Evolutionary conservation across 2,797 vertebrate genomes (phyloP).

Genomic region (Anolis apletophallus): DNA sequence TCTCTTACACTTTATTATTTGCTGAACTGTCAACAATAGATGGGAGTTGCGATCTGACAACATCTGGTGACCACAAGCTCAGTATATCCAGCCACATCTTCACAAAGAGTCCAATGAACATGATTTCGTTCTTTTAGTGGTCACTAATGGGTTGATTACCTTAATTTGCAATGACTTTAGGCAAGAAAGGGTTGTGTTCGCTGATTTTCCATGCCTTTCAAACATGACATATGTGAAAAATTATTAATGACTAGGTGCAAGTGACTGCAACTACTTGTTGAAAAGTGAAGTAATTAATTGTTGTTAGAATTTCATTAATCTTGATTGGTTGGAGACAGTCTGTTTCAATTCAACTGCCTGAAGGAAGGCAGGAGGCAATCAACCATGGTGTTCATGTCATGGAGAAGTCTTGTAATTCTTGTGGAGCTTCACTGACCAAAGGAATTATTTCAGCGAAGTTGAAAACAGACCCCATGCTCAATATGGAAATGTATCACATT

Average conservation of each 20-base stretch:
- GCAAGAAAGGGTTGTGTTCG: background rate
- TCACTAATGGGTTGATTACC: background rate
- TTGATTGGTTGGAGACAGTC: constrained; percentile 50
- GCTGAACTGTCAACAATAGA: background rate
- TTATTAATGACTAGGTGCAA: background rate
- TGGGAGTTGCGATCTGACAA: background rate
- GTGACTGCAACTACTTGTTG: background rate
- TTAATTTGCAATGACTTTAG: background rate
- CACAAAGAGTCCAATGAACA: background rate
- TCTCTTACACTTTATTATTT: background rate
- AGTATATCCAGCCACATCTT: background rate
- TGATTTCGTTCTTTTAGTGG: background rate
- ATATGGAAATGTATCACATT: background rate
- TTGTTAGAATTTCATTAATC: constrained; percentile 73
- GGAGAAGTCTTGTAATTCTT: background rate
- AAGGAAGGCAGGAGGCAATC: background rate
- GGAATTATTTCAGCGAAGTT: background rate
- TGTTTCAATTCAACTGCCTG: background rate
- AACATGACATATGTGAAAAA: background rate
- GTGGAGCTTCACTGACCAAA: background rate
- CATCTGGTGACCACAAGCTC: background rate
- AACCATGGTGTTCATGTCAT: constrained; percentile 1
- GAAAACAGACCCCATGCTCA: background rate
- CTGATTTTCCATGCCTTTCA: rapidly evolving
- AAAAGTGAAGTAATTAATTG: constrained; percentile 44